phyloP scores from a whole-genome alignment of 2,797 vertebrate genomes.

The Bradypodion ventrale region DNA sequence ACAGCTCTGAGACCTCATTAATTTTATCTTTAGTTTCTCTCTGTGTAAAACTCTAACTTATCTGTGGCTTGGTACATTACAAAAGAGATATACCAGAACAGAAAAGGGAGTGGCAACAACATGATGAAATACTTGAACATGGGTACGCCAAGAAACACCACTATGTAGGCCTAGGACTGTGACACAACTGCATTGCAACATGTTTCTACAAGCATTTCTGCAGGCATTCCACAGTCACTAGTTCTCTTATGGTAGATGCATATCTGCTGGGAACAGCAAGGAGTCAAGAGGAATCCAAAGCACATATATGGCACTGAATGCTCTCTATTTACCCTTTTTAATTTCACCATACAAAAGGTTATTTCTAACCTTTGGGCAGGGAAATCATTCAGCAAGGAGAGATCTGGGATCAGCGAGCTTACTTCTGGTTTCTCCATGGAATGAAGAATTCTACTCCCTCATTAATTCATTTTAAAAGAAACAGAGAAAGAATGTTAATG shows the following conservation, averaged over 20 bases:
- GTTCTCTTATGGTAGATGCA: background rate
- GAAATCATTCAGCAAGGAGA: slow-evolving; percentile 22
- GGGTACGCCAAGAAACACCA: background rate
- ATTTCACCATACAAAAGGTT: background rate
- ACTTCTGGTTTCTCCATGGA: slow-evolving; percentile 19
- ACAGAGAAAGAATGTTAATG: background rate
- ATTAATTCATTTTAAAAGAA: background rate
- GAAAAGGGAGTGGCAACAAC: background rate
- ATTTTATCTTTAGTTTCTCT: background rate
- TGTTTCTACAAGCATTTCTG: background rate
- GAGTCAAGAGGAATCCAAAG: no score
- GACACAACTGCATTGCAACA: background rate
- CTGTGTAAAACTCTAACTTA: no score
- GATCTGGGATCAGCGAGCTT: slow-evolving; percentile 6
- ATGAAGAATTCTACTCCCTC: slow-evolving; percentile 27
- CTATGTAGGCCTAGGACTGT: background rate
- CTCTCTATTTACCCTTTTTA: background rate
- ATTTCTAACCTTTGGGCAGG: slow-evolving; percentile 27
- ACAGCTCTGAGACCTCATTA: background rate
- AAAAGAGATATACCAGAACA: no score
- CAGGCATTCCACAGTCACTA: background rate
- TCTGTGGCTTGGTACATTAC: no score
- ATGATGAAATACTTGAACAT: background rate
- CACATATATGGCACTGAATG: background rate
- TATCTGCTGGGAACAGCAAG: background rate